Evolutionary conservation across 2,888 invertebrate genomes (phyloP), one percentile per base, ranked within the genome.

Genomic region (Rhamphomyia laevipes): DNA sequence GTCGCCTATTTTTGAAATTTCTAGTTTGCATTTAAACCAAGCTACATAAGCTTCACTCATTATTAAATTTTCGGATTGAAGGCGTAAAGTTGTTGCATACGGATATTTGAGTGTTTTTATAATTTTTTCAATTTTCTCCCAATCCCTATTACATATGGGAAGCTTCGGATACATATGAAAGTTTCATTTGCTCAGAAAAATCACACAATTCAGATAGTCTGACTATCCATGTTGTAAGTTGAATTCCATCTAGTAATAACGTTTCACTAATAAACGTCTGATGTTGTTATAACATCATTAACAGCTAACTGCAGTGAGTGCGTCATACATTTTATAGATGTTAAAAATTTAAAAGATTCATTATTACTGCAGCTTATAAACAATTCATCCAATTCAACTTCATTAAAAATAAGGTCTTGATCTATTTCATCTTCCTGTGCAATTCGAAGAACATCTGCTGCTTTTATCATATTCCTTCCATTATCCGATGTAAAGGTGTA

Each of bases 21-120:
- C 43, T 43, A 43, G 17, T 30, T 43, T 43, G 9, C 30, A 43
- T 43, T 43, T 43, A 31, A 30, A 31, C 43, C 43, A 43, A 15
- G 31, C 30, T 30, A 16, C 31, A 43, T 43, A 43, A 31, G 17
- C 30, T 31, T 43, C 43, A 16, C 43, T 31, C 31, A 43, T 15
- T n/a, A 10, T 15, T n/a, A 43, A 16, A 7, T 43, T 6, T 16
- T 43, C 31, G 15, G 30, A 16, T 30, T 43, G 43, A 16, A 43
- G 23, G 11, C 21, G 23, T 21, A 42, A 21, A 21, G 21, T 42
- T 21, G 42, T 42, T 23, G 17, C 42, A 42, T 42, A 42, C 2
- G 42, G 42, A 42, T 42, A 42, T 42, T 42, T 42, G 23, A 42
- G 21, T 42, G 42, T 42, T 9, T 42, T 42, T 17, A 42, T 42